A percentile compares a stretch with the other conserved stretches of the same genome.
phyloP scores from a whole-genome alignment of 2,113 vertebrate genomes.

The Struthio camelus region DNA sequence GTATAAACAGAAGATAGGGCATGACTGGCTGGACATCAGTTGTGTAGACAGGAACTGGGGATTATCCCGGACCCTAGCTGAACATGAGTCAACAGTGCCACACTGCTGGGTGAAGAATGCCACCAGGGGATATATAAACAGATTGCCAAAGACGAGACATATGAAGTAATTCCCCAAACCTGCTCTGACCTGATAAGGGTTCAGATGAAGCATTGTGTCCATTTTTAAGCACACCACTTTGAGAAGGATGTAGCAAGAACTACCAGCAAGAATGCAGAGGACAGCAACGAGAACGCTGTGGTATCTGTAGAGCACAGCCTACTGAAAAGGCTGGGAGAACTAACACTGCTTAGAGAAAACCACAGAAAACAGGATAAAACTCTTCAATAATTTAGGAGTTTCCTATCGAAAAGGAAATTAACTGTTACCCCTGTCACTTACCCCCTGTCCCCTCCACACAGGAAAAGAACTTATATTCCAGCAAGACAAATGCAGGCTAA shows the following conservation, averaged over 20 bases:
- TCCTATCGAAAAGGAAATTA: background rate
- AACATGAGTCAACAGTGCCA: background rate
- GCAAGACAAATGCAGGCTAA: background rate
- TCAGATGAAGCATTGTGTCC: background rate
- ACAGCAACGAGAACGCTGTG: background rate
- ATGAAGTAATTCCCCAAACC: background rate
- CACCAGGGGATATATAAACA: background rate
- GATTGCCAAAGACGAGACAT: background rate
- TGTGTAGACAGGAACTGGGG: background rate
- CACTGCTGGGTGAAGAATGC: background rate
- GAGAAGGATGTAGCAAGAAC: background rate
- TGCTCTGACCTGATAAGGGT: background rate
- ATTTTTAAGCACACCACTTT: background rate
- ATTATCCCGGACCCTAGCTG: background rate
- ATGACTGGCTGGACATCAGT: background rate
- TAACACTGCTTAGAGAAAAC: background rate
- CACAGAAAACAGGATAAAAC: background rate
- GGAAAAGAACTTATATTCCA: background rate
- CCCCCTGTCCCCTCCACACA: background rate
- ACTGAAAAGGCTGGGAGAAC: background rate
- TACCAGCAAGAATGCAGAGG: fast-evolving
- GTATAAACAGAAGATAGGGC: background rate
- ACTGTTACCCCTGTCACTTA: background rate
- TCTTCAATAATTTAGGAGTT: background rate
- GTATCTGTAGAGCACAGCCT: background rate